Percentiles rank a stretch among this genome's conserved stretches.
Evolutionary conservation across 2,113 vertebrate species (phyloP).

Genomic region (Myxocyprinus asiaticus): DNA sequence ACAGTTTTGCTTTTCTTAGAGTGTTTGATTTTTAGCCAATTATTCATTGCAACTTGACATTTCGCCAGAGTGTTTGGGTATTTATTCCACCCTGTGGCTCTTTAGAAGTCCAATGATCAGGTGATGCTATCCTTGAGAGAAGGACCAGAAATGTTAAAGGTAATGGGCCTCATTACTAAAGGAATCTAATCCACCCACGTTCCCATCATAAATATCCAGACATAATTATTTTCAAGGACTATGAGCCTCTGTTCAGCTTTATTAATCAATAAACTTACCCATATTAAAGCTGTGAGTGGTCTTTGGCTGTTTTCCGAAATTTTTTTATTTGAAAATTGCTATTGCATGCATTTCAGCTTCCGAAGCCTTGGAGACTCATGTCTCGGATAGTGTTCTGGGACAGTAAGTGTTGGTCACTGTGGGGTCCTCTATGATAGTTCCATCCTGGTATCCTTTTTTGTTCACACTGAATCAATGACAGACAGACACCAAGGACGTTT

Average conservation of each 20-base stretch:
- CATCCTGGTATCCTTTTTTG: background rate
- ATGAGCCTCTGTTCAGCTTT: constrained; percentile 13
- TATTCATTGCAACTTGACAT: constrained; percentile 27
- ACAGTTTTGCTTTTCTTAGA: background rate
- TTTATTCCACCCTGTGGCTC: background rate
- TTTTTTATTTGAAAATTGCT: constrained; percentile 20
- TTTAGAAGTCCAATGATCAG: background rate
- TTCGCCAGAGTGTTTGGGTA: background rate
- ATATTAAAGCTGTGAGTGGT: constrained; percentile 26
- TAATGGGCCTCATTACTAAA: constrained; percentile 21
- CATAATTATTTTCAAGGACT: constrained; percentile 38
- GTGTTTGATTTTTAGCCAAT: constrained; percentile 11
- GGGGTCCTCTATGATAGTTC: background rate
- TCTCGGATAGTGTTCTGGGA: constrained; percentile 11
- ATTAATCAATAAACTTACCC: constrained; percentile 34
- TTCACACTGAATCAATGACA: background rate
- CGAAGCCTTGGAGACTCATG: constrained; percentile 13
- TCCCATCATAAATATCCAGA: constrained; percentile 34
- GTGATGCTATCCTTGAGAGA: background rate
- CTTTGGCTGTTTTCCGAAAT: constrained; percentile 40
- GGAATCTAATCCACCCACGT: constrained; percentile 14
- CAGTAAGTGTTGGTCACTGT: background rate
- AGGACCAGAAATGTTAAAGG: background rate
- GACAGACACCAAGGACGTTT: background rate
- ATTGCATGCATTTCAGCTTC: constrained; percentile 40